Base-by-base conservation (phyloP, 2,113 vertebrate species). In the Scytalopus superciliaris region DNA sequence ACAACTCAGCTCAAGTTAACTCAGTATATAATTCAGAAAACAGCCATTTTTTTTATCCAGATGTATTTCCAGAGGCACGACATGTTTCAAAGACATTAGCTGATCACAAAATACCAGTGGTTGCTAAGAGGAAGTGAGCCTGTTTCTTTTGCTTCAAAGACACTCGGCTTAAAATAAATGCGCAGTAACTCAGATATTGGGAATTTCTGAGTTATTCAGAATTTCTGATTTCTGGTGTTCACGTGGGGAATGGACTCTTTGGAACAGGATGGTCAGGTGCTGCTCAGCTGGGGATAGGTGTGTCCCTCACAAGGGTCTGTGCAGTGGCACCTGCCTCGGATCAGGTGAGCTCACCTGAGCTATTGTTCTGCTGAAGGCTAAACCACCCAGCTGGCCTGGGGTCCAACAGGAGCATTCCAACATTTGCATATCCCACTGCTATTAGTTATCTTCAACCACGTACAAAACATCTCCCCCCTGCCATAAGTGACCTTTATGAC, bases 181-280 rank as follows among this genome's bases (percentile, higher is more conserved):
- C 14, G 21, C n/a, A 7, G 14, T 7, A 31, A 44, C 47, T 14
- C 53, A 39, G 35, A 37, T 24, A 12, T 0, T 33, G 42, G 47
- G 23, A 25, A 35, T 33, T 69, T 50, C 14, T 40, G 19, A n/a
- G n/a, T n/a, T n/a, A n/a, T n/a, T n/a, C n/a, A n/a, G n/a, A n/a
- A n/a, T n/a, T n/a, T n/a, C n/a, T n/a, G n/a, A n/a, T n/a, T n/a
- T 55, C 14, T 0, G 2, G 12, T 9, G 3, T 72, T 72, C 33
- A 14, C 3, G 1, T 13, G 7, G 19, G 22, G 44, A 87, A 63
- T 0, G 35, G 39, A 21, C 84, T 67, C 35, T 42, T 33, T 39
- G 21, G 56, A 87, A 72, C 21, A 87, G 78, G 6, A 55, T 7
- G 13, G 19, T 1, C 9, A 5, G 57, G 28, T 30, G 59, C 50